Evolutionary conservation across 2,113 vertebrate genomes (phyloP).

Genomic region (Regulus satrapa): DNA sequence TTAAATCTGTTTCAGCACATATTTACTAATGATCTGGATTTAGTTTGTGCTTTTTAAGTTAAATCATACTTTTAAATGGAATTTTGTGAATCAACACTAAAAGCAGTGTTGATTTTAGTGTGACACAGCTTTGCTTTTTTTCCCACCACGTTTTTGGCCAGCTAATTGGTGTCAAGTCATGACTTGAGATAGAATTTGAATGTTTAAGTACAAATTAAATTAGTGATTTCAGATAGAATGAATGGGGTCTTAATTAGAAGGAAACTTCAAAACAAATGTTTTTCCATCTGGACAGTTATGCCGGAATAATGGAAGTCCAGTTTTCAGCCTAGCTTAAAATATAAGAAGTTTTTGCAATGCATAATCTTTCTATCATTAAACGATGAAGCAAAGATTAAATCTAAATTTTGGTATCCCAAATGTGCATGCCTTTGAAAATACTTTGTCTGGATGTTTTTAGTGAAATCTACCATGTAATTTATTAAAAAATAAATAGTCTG

Average conservation of each 20-base stretch:
- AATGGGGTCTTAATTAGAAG: neutral
- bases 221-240: neutral
- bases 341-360: neutral
- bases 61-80: neutral
- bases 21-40: neutral
- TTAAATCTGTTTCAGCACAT: neutral
- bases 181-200: neutral
- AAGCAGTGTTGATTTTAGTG: neutral
- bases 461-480: neutral
- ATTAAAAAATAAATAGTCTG: neutral
- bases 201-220: neutral
- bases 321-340: neutral
- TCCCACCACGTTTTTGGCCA: neutral
- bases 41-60: neutral
- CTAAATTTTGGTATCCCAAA: neutral
- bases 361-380: neutral
- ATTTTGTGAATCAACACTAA: neutral
- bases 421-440: neutral
- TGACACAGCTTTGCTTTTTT: neutral
- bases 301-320: neutral
- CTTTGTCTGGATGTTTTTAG: neutral
- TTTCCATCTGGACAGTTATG: neutral
- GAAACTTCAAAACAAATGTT: conserved; percentile 6
- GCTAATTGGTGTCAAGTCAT: neutral
- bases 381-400: neutral